Percentiles rank a stretch among this genome's conserved stretches.
Conservation (phyloP, 2,113 vertebrate species). For the Lipophrys pholis region DNA sequence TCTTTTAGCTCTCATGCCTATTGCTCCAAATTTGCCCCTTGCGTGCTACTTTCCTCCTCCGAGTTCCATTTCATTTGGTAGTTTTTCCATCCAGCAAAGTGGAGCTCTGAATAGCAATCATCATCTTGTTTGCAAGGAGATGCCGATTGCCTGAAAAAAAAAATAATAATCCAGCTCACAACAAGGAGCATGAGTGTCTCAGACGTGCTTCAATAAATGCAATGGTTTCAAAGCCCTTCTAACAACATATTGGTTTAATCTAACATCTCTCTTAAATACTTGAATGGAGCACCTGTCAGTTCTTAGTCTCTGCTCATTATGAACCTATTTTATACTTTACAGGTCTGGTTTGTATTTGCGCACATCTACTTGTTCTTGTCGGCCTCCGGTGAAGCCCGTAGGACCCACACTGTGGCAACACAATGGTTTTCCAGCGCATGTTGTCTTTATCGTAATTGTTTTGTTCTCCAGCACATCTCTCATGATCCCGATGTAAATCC, state of each 20-base stretch:
- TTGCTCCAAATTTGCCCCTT: not conserved
- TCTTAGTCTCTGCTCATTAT: not conserved
- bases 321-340: not conserved
- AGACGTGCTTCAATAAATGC: not conserved
- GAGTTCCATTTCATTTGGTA: slow-evolving; percentile 15
- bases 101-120: slow-evolving; percentile 34
- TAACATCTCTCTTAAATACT: slow-evolving; percentile 2
- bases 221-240: slow-evolving; percentile 2
- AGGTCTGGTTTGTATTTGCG: not conserved
- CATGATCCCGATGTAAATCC: slow-evolving; percentile 32
- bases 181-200: slow-evolving; percentile 17
- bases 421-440: not conserved
- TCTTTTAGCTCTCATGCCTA: slow-evolving; percentile 12
- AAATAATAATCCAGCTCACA: not conserved
- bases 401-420: not conserved
- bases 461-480: slow-evolving; percentile 21
- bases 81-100: slow-evolving; percentile 4
- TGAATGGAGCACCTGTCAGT: slow-evolving; percentile 7
- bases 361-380: no score
- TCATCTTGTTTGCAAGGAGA: slow-evolving; percentile 9
- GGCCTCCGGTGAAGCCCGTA: no score
- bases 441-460: slow-evolving; percentile 10
- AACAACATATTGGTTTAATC: slow-evolving; percentile 12
- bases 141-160: slow-evolving; percentile 6
- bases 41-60: not conserved